Evolutionary conservation across 2,888 invertebrate genomes (phyloP), one percentile per base, ranked within the genome.

Genomic region (Eremobia ochroleuca): DNA sequence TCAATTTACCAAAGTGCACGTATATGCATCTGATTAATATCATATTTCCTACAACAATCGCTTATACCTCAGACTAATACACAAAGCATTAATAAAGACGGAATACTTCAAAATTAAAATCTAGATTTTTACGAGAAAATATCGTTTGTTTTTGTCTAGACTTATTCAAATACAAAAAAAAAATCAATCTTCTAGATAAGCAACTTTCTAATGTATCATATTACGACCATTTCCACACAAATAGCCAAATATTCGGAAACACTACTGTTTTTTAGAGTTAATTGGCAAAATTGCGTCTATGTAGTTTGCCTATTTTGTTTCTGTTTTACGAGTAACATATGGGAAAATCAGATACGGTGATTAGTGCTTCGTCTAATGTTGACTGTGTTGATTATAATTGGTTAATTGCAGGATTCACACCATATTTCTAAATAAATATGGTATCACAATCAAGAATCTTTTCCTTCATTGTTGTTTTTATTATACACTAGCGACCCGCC

Each of bases 201-300:
- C 67, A 15, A 76, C 77, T 85, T 81, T 85, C 85, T 81, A 85
- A 85, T 81, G 40, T 73, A 66, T 69, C 67, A 81, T 71, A 37
- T 77, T 69, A 73, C n/a, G 52, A 69, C 40, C 52, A 79, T 85
- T 81, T 85, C 67, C 76, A 87, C 83, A 79, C 71, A 87, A 87
- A 87, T 85, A 34, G 58, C 43, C 3, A 72, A 37, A 70, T 77
- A 55, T 76, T 77, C 66, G 49, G 62, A 75, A 79, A 79, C 61
- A 49, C 65, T 75, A 72, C 72, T 2, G 25, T 46, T 73, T 81
- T 59, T 81, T 76, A 73, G 34, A 65, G 0, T 59, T 83, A 59
- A 79, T 82, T 66, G 31, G 52, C 37, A 65, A 79, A 78, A 72
- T 31, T 21, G 31, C 61, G 25, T 73, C 25, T 52, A 86, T 70